These are phyloP conservation scores for Imbricaverruca yamaguchii DNA, from an alignment of 2,888 invertebrate genomes.

Conservation along the genomic window DNA sequence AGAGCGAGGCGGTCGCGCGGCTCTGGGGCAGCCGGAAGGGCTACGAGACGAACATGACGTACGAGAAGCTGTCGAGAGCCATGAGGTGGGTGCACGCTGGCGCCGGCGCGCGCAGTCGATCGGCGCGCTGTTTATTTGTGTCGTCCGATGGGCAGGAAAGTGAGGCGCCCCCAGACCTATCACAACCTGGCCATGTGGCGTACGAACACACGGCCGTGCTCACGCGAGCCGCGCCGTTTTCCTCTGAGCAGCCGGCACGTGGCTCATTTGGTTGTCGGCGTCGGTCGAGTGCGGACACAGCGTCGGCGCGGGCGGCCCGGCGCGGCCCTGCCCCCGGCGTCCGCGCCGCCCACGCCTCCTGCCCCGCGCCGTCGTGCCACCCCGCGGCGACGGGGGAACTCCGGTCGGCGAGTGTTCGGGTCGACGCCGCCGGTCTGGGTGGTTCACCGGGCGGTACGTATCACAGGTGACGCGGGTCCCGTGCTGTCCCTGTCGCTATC, in stretches of 20 bases:
- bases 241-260: not conserved
- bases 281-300: not conserved
- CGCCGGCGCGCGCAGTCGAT: not conserved
- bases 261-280: not conserved
- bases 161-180: not conserved
- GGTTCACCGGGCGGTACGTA: too few species aligned
- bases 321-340: too few species aligned
- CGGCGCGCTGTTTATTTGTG: not conserved
- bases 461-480: too few species aligned
- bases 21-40: conserved; percentile 22
- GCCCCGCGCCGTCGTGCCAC: too few species aligned
- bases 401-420: too few species aligned
- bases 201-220: not conserved
- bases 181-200: not conserved
- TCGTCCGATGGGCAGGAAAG: not conserved
- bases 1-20: conserved; percentile 17
- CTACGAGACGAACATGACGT: conserved; percentile 22
- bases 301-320: too few species aligned
- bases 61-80: conserved; percentile 17
- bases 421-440: too few species aligned
- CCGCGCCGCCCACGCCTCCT: too few species aligned
- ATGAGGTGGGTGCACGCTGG: not conserved
- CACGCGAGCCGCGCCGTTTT: not conserved
- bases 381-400: too few species aligned
- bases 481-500: too few species aligned